These are phyloP conservation scores for Pseudachorutes palmiensis DNA, from an alignment of 1,140 invertebrate species.

Conservation along the genomic window DNA sequence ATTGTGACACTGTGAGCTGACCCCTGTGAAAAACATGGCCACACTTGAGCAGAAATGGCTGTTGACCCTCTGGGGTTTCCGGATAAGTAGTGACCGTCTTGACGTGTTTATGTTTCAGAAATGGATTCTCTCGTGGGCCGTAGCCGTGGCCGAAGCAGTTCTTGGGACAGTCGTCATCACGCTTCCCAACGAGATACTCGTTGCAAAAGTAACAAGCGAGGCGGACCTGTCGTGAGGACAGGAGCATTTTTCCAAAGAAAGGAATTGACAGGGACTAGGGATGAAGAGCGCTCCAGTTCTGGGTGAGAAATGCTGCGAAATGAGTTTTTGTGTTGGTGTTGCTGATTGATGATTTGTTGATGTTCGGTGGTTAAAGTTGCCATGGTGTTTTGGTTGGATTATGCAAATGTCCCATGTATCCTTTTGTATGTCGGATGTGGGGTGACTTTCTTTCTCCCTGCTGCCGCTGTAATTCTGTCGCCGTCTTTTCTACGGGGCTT, in stretches of 20 bases:
- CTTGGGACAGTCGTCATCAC: not conserved
- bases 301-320: no score
- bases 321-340: no score
- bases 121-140: not conserved
- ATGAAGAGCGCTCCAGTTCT: no score
- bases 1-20: not conserved
- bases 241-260: not conserved
- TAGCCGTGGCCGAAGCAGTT: not conserved
- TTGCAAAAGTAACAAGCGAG: slow-evolving; percentile 1
- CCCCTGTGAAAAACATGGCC: not conserved
- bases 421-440: no score
- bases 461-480: no score
- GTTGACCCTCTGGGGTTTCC: not conserved
- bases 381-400: no score
- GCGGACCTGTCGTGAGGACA: not conserved
- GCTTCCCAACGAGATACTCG: not conserved
- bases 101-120: not conserved
- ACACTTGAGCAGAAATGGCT: not conserved
- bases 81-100: not conserved
- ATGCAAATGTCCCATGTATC: no score
- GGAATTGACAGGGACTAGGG: not conserved
- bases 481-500: not conserved
- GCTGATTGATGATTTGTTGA: no score
- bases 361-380: no score
- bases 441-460: no score